Evolutionary conservation across 2,113 vertebrate species (phyloP).

Genomic region (Hydropotes inermis): DNA sequence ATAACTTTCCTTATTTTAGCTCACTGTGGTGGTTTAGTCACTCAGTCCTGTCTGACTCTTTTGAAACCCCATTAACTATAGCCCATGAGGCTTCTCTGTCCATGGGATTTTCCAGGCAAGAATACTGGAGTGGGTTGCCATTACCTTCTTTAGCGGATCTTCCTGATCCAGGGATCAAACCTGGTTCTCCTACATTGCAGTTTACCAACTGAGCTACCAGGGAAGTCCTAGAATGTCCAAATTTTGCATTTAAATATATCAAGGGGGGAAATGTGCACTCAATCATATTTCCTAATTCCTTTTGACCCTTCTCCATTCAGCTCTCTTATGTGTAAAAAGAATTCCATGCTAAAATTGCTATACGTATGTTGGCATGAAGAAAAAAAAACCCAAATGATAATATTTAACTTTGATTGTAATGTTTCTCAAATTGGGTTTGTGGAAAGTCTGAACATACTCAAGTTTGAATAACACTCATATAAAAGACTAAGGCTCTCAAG

Average conservation of each 20-base stretch:
- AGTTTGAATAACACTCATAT: not conserved
- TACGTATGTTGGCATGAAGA: not conserved
- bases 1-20: not conserved
- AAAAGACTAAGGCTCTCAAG: not conserved
- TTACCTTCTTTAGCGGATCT: not conserved
- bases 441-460: not conserved
- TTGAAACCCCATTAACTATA: not conserved
- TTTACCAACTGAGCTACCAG: not conserved
- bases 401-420: not conserved
- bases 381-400: slow-evolving; percentile 4
- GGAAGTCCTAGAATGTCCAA: not conserved
- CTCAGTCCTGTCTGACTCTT: not conserved
- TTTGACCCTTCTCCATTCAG: not conserved
- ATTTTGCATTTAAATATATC: not conserved
- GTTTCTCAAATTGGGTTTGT: not conserved
- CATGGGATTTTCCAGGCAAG: not conserved
- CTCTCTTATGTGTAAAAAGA: not conserved
- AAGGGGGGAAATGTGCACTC: not conserved
- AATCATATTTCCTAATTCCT: not conserved
- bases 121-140: not conserved
- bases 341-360: not conserved
- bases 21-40: not conserved
- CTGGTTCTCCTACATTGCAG: not conserved
- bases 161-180: not conserved
- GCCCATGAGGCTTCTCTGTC: not conserved